These are phyloP conservation scores for Thripadectes ignobilis DNA, from an alignment of 2,797 vertebrate species.

Conservation along the genomic window DNA sequence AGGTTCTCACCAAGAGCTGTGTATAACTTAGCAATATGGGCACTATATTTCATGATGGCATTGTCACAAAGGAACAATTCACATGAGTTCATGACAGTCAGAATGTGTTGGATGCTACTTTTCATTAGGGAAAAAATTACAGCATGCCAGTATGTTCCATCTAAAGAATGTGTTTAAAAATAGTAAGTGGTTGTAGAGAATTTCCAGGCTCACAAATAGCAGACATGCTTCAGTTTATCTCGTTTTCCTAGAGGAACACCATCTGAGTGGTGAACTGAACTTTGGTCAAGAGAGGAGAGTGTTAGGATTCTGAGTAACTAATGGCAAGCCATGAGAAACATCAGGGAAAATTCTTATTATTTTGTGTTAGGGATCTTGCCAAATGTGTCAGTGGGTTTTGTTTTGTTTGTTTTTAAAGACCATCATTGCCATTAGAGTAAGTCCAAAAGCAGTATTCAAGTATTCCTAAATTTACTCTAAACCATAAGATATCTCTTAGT, in stretches of 20 bases:
- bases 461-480: not conserved
- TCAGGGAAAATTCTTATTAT: not conserved
- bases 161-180: conserved; percentile 52
- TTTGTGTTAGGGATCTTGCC: not conserved
- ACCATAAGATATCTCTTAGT: not conserved
- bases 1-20: not conserved
- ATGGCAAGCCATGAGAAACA: not conserved
- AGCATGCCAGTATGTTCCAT: not conserved
- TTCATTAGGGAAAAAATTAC: conserved; percentile 18
- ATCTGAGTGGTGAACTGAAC: conserved; percentile 1
- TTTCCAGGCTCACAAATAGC: conserved; percentile 46
- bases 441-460: not conserved
- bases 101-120: not conserved
- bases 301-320: conserved; percentile 19
- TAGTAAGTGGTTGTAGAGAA: conserved; percentile 49
- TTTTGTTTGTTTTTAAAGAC: not conserved
- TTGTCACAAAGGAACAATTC: not conserved
- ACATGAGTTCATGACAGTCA: not conserved
- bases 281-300: conserved; percentile 20
- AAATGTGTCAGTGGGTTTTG: not conserved
- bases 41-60: rapidly evolving
- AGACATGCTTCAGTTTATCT: conserved; percentile 39
- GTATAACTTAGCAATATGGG: not conserved
- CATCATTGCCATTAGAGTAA: not conserved
- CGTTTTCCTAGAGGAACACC: not conserved